Base-by-base conservation (phyloP, 2,888 invertebrate species). In the Dascillus cervinus region DNA sequence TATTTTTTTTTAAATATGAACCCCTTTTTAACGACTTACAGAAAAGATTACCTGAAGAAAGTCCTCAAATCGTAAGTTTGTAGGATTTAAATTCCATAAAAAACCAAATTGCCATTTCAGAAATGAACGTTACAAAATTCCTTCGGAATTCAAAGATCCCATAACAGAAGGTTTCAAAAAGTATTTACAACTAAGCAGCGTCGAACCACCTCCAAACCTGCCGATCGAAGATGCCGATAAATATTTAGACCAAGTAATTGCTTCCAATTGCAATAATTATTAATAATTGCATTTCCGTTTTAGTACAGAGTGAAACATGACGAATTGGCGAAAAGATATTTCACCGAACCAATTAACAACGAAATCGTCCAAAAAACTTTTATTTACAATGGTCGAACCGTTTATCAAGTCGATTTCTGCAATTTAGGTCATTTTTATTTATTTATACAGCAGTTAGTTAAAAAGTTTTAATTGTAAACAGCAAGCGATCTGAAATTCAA, bases 381-480 rank as follows among this genome's bases (percentile, higher is more conserved):
- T 31, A 38, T 43, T 22, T 37, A 30, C 31, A 34, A 39, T 24
- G 37, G 39, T 4, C 70, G 72, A 45, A 69, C 74, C 0, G 77
- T 77, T 0, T 80, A 80, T 55, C 73, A 73, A 53, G 67, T 70
- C 2, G 79, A 79, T 52, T 79, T 57, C 47, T 71, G 75, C 39
- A 57, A 64, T 32, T 50, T 58, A 38, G 59, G 68, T 67, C 49
- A 55, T 50, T 46, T 17, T 6, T 6, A 17, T 4, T 17, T 6
- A 8, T 17, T 6, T 8, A 4, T 17, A 17, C 8, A 17, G 4
- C 17, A 17, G 17, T 8, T 6, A n/a, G n/a, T n/a, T n/a, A n/a
- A 6, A 22, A 29, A 11, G 8, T 2, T 14, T 11, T 25, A 11
- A 19, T 6, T 22, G 6, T 14, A 23, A 22, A 21, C 22, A 39